Conservation (phyloP, 2,888 invertebrate genomes). For the Cosmia trapezina region DNA sequence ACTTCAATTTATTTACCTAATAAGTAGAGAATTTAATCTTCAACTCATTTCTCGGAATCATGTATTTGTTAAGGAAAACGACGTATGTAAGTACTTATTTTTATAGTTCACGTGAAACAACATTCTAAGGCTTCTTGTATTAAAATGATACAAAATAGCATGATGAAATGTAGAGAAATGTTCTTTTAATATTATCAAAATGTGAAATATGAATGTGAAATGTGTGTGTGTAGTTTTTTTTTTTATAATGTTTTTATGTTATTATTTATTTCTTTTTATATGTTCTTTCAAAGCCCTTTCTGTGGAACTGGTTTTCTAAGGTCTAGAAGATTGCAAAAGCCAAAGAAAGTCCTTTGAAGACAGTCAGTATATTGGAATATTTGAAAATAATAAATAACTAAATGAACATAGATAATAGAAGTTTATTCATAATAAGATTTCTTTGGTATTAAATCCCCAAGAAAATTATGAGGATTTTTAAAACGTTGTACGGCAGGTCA, state of each 20-base stretch:
- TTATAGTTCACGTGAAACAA: slow-evolving; percentile 5
- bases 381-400: neutral
- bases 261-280: too few species aligned
- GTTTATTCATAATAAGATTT: neutral
- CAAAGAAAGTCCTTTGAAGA: neutral
- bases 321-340: neutral
- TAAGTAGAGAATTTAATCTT: neutral
- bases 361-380: neutral
- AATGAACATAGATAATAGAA: neutral
- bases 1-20: neutral
- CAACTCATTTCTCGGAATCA: neutral
- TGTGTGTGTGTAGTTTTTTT: too few species aligned
- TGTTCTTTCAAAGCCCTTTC: too few species aligned
- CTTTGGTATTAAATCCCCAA: too few species aligned
- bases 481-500: neutral
- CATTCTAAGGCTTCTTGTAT: neutral
- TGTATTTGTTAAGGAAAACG: neutral
- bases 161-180: neutral
- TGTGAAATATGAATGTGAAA: too few species aligned
- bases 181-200: neutral
- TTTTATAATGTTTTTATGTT: too few species aligned
- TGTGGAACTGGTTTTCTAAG: too few species aligned
- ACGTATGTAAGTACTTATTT: neutral
- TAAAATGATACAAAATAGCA: neutral
- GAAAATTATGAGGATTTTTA: neutral